Percentiles rank a stretch among this genome's conserved stretches.
Conservation (phyloP, 2,888 invertebrate species). For the Drosophila sordidula region DNA sequence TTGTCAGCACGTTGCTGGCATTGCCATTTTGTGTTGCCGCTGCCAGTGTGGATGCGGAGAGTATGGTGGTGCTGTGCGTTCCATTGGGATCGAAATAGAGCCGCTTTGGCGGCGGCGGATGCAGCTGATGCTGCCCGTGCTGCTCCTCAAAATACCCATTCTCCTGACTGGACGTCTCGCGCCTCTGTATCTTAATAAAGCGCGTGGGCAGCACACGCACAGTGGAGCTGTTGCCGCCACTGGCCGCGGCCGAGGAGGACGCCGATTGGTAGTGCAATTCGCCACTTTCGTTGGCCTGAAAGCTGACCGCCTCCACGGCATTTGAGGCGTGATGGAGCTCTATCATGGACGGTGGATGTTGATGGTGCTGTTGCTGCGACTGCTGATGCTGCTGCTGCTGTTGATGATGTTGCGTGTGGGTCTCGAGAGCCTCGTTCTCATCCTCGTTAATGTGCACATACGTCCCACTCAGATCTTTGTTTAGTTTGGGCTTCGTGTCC, state of each 20-base stretch:
- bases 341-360: constrained; percentile 65
- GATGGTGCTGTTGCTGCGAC: constrained; percentile 47
- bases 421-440: constrained; percentile 65
- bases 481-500: constrained; percentile 81
- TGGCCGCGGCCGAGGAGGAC: constrained; percentile 20
- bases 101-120: constrained; percentile 67
- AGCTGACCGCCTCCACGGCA: constrained; percentile 75
- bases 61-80: constrained; percentile 68
- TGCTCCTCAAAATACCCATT: constrained; percentile 80
- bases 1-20: constrained; percentile 47
- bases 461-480: constrained; percentile 71
- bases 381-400: constrained; percentile 35
- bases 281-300: constrained; percentile 81
- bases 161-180: constrained; percentile 77
- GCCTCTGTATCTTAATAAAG: constrained; percentile 82
- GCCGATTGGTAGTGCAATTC: constrained; percentile 78
- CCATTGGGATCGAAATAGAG: constrained; percentile 78
- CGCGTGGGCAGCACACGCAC: constrained; percentile 72
- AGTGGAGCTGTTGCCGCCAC: constrained; percentile 31
- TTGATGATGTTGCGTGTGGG: constrained; percentile 45
- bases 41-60: constrained; percentile 68
- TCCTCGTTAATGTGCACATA: constrained; percentile 66
- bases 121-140: constrained; percentile 60
- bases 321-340: constrained; percentile 60
- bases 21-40: constrained; percentile 53